Base-by-base conservation (phyloP, 2,888 invertebrate species). In the Acholoe squamosa region DNA sequence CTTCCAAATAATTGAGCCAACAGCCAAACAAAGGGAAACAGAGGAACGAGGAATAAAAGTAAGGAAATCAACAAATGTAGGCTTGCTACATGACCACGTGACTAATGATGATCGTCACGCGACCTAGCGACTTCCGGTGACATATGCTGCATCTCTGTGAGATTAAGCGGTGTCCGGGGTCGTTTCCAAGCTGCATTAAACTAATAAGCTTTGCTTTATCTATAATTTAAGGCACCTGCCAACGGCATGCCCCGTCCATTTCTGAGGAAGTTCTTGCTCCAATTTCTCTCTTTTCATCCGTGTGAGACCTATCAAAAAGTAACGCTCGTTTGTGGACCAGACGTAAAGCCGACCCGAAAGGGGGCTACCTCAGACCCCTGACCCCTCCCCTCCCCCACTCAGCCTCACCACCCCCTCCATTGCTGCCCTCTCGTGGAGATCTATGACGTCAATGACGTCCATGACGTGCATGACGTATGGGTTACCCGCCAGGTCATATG, bases 21-120 rank as follows among this genome's bases (percentile, higher is more conserved):
- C n/a, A n/a, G 61, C 61, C 61, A n/a, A 61, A 61, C 61, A 61
- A 61, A 61, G 61, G 61, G 14, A 61, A 43, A n/a, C 61, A 61
- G 61, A 7, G 61, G 19, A 61, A 61, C n/a, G 19, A n/a, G 3
- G n/a, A 61, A 19, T 61, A 61, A 14, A 61, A 61, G 22, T 19
- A 7, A 19, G 61, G 61, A 61, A 61, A 61, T 43, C 61, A 61
- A n/a, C 61, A 61, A 61, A 61, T 19, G n/a, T 7, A 3, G 61
- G 22, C 43, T 43, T 43, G 1, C 22, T 61, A 19, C n/a, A n/a
- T 7, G 61, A n/a, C 61, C 61, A 61, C 61, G 61, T 61, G 61
- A 61, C 61, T n/a, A n/a, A 61, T 19, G 61, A 14, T 19, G n/a
- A 61, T 14, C 61, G 61, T 19, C 22, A 61, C 61, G 61, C 61